A percentile compares a stretch with the other conserved stretches of the same genome.
phyloP scores from a whole-genome alignment of 2,797 vertebrate species.

The Echeneis naucrates region DNA sequence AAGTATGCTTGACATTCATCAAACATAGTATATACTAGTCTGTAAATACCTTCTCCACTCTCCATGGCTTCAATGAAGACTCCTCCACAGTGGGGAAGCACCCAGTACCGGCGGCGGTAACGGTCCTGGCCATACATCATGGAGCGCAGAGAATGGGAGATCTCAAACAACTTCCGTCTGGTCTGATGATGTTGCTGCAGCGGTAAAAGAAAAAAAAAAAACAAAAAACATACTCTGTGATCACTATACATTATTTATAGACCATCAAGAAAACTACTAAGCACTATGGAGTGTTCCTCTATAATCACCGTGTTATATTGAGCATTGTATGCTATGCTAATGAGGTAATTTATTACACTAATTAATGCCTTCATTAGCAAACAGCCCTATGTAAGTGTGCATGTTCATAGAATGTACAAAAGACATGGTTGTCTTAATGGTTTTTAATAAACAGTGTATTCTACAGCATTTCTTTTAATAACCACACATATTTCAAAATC shows the following conservation, averaged over 20 bases:
- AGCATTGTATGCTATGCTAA: constrained; percentile 47
- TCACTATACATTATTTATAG: constrained; percentile 21
- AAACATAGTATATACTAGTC: neutral
- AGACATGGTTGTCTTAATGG: constrained; percentile 7
- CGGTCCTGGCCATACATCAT: constrained; percentile 99
- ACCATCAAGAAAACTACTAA: constrained; percentile 41
- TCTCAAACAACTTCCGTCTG: constrained; percentile 95
- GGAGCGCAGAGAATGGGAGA: constrained; percentile 94
- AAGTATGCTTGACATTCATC: neutral
- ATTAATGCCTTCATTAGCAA: constrained; percentile 55
- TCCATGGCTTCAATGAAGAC: constrained; percentile 98
- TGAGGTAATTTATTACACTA: constrained; percentile 55
- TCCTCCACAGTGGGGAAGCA: constrained; percentile 97
- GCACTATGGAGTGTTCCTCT: constrained; percentile 16
- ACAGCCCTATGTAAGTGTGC: constrained; percentile 24
- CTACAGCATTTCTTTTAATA: neutral
- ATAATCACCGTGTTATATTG: constrained; percentile 52
- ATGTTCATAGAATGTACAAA: constrained; percentile 29
- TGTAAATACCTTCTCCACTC: constrained; percentile 93
- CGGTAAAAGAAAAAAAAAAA: constrained; percentile 37
- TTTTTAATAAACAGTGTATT: constrained; percentile 29
- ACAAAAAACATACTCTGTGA: constrained; percentile 33
- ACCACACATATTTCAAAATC: neutral
- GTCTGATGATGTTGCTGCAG: constrained; percentile 97
- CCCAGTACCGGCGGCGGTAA: constrained; percentile 96